Evolutionary conservation across 2,797 vertebrate genomes (phyloP), one percentile per base, ranked within the genome.

Genomic region (Manis javanica): DNA sequence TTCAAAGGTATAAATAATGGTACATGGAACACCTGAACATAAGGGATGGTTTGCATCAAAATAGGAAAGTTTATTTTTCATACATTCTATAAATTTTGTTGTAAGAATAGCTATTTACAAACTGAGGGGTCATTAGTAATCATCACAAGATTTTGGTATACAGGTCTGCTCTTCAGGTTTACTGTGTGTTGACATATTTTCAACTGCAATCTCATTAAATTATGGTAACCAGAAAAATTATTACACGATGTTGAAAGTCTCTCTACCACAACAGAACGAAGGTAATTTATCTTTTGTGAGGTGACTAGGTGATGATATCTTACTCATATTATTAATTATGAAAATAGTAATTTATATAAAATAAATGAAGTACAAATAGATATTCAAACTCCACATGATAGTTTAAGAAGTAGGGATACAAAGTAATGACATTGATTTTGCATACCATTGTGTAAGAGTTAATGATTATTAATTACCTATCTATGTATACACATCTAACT

Each of bases 381-480:
- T 24, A 51, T 94, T 34, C 29, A 57, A 72, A 75, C 31, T 29
- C 53, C 0, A 55, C 7, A 23, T 29, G 19, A 71, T 85, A 39
- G 8, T 37, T 39, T 93, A 63, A 55, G 42, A 79, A 55, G 1
- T 64, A 49, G 39, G 21, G 2, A 31, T 81, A 23, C 85, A 37
- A 14, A 39, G 2, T 82, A 81, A 71, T 31, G 11, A 16, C 19
- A 37, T 13, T 85, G 16, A 75, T 59, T 83, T 46, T 69, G 72
- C 11, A 84, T 77, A 68, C n/a, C 79, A 3, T 23, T 64, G 2
- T 21, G 21, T 29, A 83, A 78, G 5, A 83, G 14, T 21, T 83
- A 94, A 68, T 81, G 18, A 69, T 19, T 86, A 68, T 68, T 49
- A 74, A 66, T 74, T 85, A 51, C n/a, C 13, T 90, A 85, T 34